A percentile compares a stretch with the other conserved stretches of the same genome.
Evolutionary conservation across 1,140 invertebrate species (phyloP).

Genomic region (Muscidifurax raptorellus): DNA sequence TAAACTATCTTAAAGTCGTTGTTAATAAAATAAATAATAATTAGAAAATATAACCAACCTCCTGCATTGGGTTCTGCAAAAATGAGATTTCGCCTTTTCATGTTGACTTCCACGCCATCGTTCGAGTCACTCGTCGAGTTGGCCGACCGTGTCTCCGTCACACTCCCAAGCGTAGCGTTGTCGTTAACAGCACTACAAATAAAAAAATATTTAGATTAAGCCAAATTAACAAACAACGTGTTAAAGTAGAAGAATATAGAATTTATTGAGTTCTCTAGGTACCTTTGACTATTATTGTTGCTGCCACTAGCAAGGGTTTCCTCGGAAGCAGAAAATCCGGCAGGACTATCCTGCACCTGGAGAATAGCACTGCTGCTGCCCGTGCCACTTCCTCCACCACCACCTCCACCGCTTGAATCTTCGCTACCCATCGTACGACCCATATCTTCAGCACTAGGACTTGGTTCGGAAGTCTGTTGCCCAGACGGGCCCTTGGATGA

Average conservation of each 20-base stretch:
- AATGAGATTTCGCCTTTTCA: constrained; percentile 69
- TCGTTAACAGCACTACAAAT: constrained; percentile 38
- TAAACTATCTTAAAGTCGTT: background rate
- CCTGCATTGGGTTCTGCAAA: constrained; percentile 65
- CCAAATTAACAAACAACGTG: background rate
- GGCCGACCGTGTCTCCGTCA: constrained; percentile 43
- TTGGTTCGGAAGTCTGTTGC: constrained; percentile 76
- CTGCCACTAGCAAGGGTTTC: constrained; percentile 62
- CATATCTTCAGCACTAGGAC: constrained; percentile 80
- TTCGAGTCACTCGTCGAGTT: constrained; percentile 69
- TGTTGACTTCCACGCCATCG: constrained; percentile 60
- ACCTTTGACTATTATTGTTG: constrained; percentile 56
- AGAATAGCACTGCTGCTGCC: background rate
- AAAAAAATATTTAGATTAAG: background rate
- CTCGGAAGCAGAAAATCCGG: constrained; percentile 66
- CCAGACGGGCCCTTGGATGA: constrained; percentile 73
- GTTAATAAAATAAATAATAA: background rate
- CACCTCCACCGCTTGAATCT: constrained; percentile 82
- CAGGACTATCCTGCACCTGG: constrained; percentile 74
- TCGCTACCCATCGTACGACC: constrained; percentile 82
- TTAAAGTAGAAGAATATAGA: background rate
- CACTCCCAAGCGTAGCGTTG: constrained; percentile 31
- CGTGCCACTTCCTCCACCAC: constrained; percentile 73
- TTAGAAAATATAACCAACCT: background rate
- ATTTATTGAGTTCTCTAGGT: background rate